Evolutionary conservation across 2,797 vertebrate genomes (phyloP).

Genomic region (Champsocephalus esox): DNA sequence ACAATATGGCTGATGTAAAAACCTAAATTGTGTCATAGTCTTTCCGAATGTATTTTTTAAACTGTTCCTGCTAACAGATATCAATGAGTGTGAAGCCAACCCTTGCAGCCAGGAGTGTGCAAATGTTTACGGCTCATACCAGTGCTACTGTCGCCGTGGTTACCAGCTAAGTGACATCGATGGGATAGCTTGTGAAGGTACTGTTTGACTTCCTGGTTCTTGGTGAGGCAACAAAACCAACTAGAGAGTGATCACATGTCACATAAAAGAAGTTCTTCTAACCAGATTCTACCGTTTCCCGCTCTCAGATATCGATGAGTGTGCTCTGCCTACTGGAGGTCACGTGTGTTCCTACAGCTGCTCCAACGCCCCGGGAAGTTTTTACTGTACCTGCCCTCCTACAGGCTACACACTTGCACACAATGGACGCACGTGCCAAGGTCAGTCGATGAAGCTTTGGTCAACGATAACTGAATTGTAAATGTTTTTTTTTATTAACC

Average conservation of each 20-base stretch:
- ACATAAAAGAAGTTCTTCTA: neutral
- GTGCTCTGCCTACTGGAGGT: conserved; percentile 88
- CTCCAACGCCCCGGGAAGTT: conserved; percentile 90
- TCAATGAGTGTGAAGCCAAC: conserved; percentile 90
- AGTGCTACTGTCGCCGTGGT: conserved; percentile 93
- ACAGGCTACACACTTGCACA: conserved; percentile 87
- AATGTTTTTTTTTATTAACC: neutral
- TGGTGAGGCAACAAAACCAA: neutral
- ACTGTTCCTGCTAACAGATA: conserved; percentile 77
- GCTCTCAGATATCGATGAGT: conserved; percentile 92
- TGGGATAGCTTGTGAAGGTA: conserved; percentile 92
- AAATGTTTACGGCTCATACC: conserved; percentile 93
- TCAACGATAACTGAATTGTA: neutral
- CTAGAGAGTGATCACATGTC: neutral
- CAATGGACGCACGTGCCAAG: conserved; percentile 92
- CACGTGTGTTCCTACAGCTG: conserved; percentile 92
- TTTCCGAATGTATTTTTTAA: neutral
- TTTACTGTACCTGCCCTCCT: conserved; percentile 90
- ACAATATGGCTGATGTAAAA: neutral
- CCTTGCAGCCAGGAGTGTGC: conserved; percentile 94
- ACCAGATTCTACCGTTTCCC: neutral
- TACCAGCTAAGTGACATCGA: conserved; percentile 92
- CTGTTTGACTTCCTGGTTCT: neutral
- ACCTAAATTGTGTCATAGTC: neutral
- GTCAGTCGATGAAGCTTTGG: conserved; percentile 66